phyloP scores from a whole-genome alignment of 64 coral and sea anemone genomes.

The Montipora efflorescens region DNA sequence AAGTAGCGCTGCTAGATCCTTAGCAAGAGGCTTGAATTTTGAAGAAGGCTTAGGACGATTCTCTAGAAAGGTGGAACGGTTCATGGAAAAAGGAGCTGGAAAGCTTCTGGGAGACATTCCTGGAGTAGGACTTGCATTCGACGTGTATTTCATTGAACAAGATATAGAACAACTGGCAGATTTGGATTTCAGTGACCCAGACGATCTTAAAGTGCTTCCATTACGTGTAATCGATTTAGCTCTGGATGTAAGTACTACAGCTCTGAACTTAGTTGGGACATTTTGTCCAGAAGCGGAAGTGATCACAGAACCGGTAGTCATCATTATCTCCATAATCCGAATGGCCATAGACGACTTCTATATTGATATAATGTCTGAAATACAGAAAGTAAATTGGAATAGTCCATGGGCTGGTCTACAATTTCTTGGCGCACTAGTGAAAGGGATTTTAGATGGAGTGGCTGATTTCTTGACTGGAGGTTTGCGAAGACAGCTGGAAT shows the following conservation, averaged over 20 bases:
- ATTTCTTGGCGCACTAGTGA: constrained; percentile 34
- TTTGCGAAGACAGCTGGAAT: constrained; percentile 50
- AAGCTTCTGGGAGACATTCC: constrained; percentile 58
- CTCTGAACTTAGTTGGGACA: constrained; percentile 60
- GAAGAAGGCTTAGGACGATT: constrained; percentile 36
- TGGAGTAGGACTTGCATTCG: constrained; percentile 54
- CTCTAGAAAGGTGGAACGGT: constrained; percentile 41
- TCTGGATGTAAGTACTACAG: constrained; percentile 60
- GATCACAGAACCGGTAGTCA: constrained; percentile 54
- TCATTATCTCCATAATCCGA: constrained; percentile 72
- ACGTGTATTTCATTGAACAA: constrained; percentile 74
- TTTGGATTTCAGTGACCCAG: constrained; percentile 50
- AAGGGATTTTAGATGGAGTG: constrained; percentile 57
- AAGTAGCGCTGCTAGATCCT: neutral
- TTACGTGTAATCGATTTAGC: constrained; percentile 44
- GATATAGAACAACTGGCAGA: constrained; percentile 44
- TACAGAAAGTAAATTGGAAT: constrained; percentile 58
- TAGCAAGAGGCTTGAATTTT: constrained; percentile 45
- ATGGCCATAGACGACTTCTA: constrained; percentile 82
- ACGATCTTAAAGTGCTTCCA: constrained; percentile 43
- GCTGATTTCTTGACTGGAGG: constrained; percentile 69
- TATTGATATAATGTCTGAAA: constrained; percentile 65
- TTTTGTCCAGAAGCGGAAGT: constrained; percentile 73
- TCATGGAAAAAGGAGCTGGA: constrained; percentile 57
- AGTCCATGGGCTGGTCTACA: constrained; percentile 59